Percentiles rank a stretch among this genome's conserved stretches.
Conservation (phyloP, 2,888 invertebrate species). For the Lamellibrachia satsuma region DNA sequence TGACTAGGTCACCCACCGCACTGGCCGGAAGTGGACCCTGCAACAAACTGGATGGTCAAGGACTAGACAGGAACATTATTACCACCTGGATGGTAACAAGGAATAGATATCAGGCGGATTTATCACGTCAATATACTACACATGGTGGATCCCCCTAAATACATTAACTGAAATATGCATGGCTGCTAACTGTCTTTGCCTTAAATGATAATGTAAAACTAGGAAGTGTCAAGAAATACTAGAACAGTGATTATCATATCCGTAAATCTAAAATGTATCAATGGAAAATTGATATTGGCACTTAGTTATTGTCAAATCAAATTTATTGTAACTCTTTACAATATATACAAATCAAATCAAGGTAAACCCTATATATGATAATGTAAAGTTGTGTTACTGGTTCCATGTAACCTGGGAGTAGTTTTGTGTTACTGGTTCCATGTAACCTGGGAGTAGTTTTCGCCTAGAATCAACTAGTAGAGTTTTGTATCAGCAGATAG, state of each 20-base stretch:
- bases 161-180: background rate
- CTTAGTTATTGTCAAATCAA: no score
- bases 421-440: no score
- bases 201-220: background rate
- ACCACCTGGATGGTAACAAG: background rate
- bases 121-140: background rate
- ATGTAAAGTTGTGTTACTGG: no score
- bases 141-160: background rate
- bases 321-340: no score
- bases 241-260: background rate
- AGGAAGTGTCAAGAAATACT: background rate
- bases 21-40: slow-evolving; percentile 64
- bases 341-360: no score
- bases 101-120: background rate
- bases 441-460: no score
- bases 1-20: slow-evolving; percentile 69
- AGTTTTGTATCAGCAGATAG: no score
- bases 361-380: no score
- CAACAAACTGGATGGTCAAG: background rate
- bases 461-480: no score
- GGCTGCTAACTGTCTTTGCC: background rate
- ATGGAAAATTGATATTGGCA: no score
- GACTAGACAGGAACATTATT: background rate
- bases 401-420: no score
- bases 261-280: background rate